These are phyloP conservation scores for Nothura maculosa DNA, from an alignment of 2,797 vertebrate species.

Conservation along the genomic window DNA sequence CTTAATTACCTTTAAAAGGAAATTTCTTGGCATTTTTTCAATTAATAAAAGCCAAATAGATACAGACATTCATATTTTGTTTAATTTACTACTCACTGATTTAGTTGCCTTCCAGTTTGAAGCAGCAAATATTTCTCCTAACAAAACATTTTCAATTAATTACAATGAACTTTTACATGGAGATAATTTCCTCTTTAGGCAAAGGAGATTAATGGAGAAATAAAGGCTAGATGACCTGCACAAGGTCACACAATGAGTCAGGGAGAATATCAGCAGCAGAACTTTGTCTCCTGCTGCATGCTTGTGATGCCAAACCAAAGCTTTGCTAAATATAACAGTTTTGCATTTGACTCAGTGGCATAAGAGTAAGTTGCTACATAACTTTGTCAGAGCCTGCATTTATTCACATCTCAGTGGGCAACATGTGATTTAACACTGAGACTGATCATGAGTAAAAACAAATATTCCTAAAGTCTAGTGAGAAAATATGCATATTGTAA, in stretches of 20 bases:
- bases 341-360: background rate
- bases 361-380: background rate
- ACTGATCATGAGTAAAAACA: background rate
- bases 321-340: background rate
- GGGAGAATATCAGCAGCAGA: background rate
- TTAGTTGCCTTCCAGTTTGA: background rate
- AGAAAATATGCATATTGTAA: background rate
- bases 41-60: background rate
- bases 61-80: background rate
- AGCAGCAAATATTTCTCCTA: background rate
- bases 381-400: background rate
- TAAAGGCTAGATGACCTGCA: background rate
- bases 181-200: background rate
- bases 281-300: background rate
- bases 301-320: background rate
- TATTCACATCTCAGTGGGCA: background rate
- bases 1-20: background rate
- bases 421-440: background rate
- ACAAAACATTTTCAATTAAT: background rate
- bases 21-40: background rate
- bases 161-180: background rate
- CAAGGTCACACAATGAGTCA: slow-evolving; percentile 38
- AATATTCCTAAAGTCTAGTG: background rate
- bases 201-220: background rate
- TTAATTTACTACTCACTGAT: background rate